Evolutionary conservation across 2,888 invertebrate species (phyloP), one percentile per base, ranked within the genome.

Genomic region (Brachyptera risi): DNA sequence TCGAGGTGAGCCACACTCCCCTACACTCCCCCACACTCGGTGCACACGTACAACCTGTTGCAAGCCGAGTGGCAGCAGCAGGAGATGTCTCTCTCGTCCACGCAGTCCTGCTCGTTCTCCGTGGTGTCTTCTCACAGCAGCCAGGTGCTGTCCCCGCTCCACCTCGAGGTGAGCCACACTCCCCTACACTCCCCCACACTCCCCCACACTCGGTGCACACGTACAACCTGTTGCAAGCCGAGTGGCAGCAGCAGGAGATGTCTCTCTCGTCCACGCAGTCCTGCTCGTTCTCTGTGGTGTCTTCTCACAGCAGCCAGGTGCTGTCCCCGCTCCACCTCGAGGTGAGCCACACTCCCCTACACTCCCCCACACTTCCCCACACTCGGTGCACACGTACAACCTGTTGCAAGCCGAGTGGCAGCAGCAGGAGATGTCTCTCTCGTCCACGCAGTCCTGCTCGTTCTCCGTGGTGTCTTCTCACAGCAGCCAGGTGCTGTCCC

Each of bases 121-220:
- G 56, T 62, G 56, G 60, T 64, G 9, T 61, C 64, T 0, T 63
- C 63, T 2, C 60, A 58, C 44, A 63, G 60, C 38, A 54, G 54
- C 31, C 58, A 47, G 31, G 56, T 59, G n/a, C 35, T 59, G 3
- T 54, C 64, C 9, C 17, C 56, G 9, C 27, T n/a, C n/a, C n/a
- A n/a, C n/a, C n/a, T n/a, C n/a, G n/a, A n/a, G n/a, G n/a, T n/a
- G n/a, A n/a, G n/a, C n/a, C n/a, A n/a, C n/a, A n/a, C n/a, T n/a
- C n/a, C n/a, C n/a, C n/a, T n/a, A n/a, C n/a, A n/a, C n/a, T n/a
- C n/a, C n/a, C n/a, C n/a, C n/a, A n/a, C n/a, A n/a, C n/a, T n/a
- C n/a, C n/a, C n/a, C n/a, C n/a, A n/a, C 93, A 93, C 75, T 94
- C 95, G 2, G 85, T 94, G 71, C 92, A 94, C 73, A 85, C 89